Evolutionary conservation across 1,140 invertebrate genomes (phyloP), one percentile per base, ranked within the genome.

Genomic region (Anadara kagoshimensis): DNA sequence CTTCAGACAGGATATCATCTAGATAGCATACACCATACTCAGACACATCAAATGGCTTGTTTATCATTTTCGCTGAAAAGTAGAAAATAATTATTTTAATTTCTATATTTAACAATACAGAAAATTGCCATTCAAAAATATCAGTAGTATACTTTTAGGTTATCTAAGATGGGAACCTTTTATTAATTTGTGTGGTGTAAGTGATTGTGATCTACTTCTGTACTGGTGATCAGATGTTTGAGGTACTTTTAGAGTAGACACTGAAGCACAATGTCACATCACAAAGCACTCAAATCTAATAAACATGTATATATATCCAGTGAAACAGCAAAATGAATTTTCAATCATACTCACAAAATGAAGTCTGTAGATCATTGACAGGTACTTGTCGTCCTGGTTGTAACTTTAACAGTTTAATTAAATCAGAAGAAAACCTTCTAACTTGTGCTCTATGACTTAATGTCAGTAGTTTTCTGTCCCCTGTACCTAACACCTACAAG

Each of bases 391-490:
- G 97, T 3, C 85, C 88, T 20, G 93, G 92, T 78, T 95, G 93
- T 0, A 93, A 91, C 82, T 97, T 96, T 0, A 98, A 86, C 2
- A 98, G 92, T 69, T 95, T 93, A 2, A 97, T 85, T 2, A 98
- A 88, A 90, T 98, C 97, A 0, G 94, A 93, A 0, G 95, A 95
- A 87, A 98, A 98, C 61, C 97, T 92, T 66, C 94, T 93, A 61
- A 96, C 92, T 90, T 99, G 96, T 7, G 95, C 94, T 54, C 93
- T 91, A 84, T 97, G 95, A 7, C 96, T 95, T 12, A 99, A 90
- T 0, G 96, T 98, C 22, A 99, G 93, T 8, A 95, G 90, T 22
- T 95, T 93, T 78, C 94, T 94, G 67, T 94, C 94, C 20, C 96
- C 96, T 78, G 96, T 95, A 0, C 96, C 97, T 83, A 98, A 92